These are phyloP conservation scores for Bombus impatiens DNA, from an alignment of 1,140 invertebrate species.

Conservation along the genomic window DNA sequence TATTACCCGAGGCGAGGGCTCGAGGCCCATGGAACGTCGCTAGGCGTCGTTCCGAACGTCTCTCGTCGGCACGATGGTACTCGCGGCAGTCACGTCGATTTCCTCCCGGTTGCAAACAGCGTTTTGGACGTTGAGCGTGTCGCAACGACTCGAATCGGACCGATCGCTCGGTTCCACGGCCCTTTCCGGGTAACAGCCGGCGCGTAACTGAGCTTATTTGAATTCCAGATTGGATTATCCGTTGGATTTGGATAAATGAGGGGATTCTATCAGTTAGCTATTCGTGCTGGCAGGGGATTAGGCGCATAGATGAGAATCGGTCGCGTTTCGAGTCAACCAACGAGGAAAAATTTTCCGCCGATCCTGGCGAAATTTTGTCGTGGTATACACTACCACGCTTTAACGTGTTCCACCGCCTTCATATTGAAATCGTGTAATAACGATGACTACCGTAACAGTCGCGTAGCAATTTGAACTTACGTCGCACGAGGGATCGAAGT, in stretches of 20 bases:
- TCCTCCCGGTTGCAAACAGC: not conserved
- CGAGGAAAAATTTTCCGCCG: not conserved
- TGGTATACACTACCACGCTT: not conserved
- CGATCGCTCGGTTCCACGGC: not conserved
- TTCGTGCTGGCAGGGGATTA: conserved; percentile 48
- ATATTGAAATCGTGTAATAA: not conserved
- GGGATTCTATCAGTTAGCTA: conserved; percentile 73
- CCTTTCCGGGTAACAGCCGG: conserved; percentile 47
- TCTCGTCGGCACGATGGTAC: conserved; percentile 18
- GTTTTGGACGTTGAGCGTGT: conserved; percentile 14
- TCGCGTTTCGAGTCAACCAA: conserved; percentile 12
- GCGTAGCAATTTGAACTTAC: not conserved
- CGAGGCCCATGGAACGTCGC: conserved; percentile 55
- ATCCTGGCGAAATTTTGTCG: not conserved
- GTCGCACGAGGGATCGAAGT: conserved; percentile 27
- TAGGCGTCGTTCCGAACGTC: conserved; percentile 57
- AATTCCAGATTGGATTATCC: conserved; percentile 78
- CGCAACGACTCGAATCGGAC: conserved; percentile 20
- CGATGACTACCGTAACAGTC: not conserved
- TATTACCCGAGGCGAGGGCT: conserved; percentile 65
- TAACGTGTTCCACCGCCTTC: not conserved
- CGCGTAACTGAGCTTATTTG: conserved; percentile 71
- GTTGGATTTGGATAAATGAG: conserved; percentile 77
- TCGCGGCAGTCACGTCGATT: conserved; percentile 33
- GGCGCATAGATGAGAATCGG: conserved; percentile 53